Evolutionary conservation across 2,113 vertebrate genomes (phyloP), one percentile per base, ranked within the genome.

Genomic region (Aix galericulata): DNA sequence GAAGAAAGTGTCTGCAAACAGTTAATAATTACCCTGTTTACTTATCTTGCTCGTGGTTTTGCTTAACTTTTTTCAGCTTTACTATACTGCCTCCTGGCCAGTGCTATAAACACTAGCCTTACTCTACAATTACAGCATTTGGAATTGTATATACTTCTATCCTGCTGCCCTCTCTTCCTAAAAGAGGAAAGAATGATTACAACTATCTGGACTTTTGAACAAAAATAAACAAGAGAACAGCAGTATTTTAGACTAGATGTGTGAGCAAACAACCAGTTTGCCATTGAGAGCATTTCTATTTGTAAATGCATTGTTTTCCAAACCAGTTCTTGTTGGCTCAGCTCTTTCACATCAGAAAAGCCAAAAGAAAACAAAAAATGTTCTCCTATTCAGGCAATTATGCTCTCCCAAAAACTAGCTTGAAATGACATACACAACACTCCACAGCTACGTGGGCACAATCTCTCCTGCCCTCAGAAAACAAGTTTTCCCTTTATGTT

Each of bases 241-340:
- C 62, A 89, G 38, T 53, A 64, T 34, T 82, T 23, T 75, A 82
- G 53, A 79, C 53, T 26, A 81, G 36, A 67, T 73, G 13, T 14
- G 44, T 60, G 66, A 91, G 71, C 82, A 93, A 96, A 88, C 75
- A 79, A 84, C 42, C 8, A 38, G 34, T 21, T 85, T 89, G 78
- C 56, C 75, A 74, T 17, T 53, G 40, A 94, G 34, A 86, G 16
- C 50, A 75, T 36, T 92, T 69, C 36, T 88, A 8, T 66, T 90
- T 77, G 13, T 63, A 88, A 59, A 17, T 67, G 40, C 63, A 73
- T 18, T 82, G 63, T 85, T 87, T 86, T 87, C 52, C 38, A 87
- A 88, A 88, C 13, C 52, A 64, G 66, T 20, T 90, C 85, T 85
- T 79, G 32, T 36, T 76, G 85, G 85, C 79, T 91, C 44, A 85